phyloP scores from a whole-genome alignment of 1,140 invertebrate species.

The Pseudomyrmex cubaensis region DNA sequence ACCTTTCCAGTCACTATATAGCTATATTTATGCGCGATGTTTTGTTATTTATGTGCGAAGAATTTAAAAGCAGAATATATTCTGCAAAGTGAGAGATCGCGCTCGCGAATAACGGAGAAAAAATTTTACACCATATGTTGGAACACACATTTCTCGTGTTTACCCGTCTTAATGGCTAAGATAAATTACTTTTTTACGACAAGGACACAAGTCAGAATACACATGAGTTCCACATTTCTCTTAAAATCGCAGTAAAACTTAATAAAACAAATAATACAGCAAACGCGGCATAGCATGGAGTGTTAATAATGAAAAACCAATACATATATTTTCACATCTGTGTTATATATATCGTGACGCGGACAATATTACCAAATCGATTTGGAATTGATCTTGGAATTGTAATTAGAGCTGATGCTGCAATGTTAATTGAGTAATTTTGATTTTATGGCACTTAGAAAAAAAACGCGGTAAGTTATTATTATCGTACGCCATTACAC shows the following conservation, averaged over 20 bases:
- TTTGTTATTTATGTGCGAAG: constrained; percentile 21
- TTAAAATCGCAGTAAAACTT: background rate
- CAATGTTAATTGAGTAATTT: constrained; percentile 25
- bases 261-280: background rate
- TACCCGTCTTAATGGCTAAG: background rate
- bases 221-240: no score
- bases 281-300: background rate
- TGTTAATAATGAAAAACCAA: background rate
- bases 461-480: constrained; percentile 32
- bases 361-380: background rate
- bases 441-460: background rate
- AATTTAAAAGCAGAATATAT: background rate
- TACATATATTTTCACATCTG: background rate
- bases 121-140: background rate
- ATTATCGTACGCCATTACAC: constrained; percentile 20
- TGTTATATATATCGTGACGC: background rate
- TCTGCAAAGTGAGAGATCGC: background rate
- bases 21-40: constrained; percentile 4
- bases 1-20: background rate
- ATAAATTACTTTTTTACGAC: background rate
- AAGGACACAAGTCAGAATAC: no score
- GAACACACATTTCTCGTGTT: background rate
- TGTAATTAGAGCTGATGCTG: constrained; percentile 14
- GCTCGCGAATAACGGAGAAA: background rate
- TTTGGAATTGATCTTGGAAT: background rate